Percentiles rank a stretch among this genome's conserved stretches.
Conservation (phyloP, 1,140 invertebrate species). For the Cryptotermes secundus region DNA sequence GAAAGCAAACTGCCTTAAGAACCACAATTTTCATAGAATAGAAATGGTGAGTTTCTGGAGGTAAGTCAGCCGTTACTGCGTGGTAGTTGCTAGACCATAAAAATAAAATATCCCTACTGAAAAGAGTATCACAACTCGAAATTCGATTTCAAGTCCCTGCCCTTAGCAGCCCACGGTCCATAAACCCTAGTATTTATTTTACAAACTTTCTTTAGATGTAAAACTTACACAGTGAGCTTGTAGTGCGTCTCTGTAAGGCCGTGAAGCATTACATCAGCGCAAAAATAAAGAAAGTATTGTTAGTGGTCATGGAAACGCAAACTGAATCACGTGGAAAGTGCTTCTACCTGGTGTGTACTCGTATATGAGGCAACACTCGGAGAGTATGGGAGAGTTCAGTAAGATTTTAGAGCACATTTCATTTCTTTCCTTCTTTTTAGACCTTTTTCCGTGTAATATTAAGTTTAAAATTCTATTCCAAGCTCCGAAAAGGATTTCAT, state of each 20-base stretch:
- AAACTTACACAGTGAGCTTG: background rate
- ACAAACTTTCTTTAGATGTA: background rate
- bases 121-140: no score
- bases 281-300: background rate
- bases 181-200: background rate
- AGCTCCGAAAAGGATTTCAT: background rate
- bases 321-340: background rate
- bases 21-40: no score
- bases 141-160: no score
- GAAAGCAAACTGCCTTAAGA: no score
- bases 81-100: no score
- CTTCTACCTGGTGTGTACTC: no score
- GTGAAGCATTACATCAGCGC: background rate
- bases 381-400: background rate
- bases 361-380: background rate
- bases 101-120: no score
- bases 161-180: background rate
- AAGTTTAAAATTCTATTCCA: background rate
- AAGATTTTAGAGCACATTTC: background rate
- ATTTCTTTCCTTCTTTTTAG: background rate
- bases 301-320: background rate
- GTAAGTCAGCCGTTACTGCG: no score
- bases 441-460: background rate
- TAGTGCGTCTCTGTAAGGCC: background rate
- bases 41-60: no score